Base-by-base conservation (phyloP, 2,113 vertebrate genomes). In the Alaudala cheleensis region DNA sequence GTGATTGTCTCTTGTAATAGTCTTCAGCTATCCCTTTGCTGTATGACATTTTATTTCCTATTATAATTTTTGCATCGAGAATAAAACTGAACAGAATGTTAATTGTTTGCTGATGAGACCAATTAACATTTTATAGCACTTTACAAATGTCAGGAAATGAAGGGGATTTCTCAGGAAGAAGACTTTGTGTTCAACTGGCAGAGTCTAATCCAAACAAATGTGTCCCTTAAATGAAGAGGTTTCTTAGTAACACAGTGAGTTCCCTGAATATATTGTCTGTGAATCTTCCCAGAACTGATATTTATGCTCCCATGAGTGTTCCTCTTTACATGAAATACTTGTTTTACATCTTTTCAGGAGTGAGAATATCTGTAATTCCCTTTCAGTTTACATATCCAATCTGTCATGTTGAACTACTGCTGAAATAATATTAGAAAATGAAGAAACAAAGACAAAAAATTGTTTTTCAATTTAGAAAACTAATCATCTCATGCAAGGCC, bases 121-220 rank as follows among this genome's bases (percentile, higher is more conserved):
- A 90, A 86, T 92, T 94, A 95, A 45, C 90, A 94, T 96, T 93
- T 95, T 90, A 71, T 54, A 83, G 76, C 70, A 84, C 76, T 96
- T 93, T 74, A 78, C 65, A 95, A 95, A 95, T 97, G 88, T 94
- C 96, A 96, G 69, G 39, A 88, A 80, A 71, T 40, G 85, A 90
- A 81, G 57, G n/a, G 67, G 76, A 57, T 85, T 85, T 96, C 76
- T 94, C 49, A 78, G 67, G 88, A 92, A 92, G 73, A 93, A 71
- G 93, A 77, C 76, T 90, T 78, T 53, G 25, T 71, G 76, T 86
- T 95, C 65, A 67, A 11, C 23, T 58, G 60, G 62, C 71, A 60
- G 58, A 73, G 45, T 67, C 64, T 88, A 83, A 96, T 93, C 67
- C 88, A 94, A 97, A 90, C 79, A 96, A 96, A 71, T 44, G 51